Base-by-base conservation (phyloP, 2,888 invertebrate genomes). In the Diarsia rubi region DNA sequence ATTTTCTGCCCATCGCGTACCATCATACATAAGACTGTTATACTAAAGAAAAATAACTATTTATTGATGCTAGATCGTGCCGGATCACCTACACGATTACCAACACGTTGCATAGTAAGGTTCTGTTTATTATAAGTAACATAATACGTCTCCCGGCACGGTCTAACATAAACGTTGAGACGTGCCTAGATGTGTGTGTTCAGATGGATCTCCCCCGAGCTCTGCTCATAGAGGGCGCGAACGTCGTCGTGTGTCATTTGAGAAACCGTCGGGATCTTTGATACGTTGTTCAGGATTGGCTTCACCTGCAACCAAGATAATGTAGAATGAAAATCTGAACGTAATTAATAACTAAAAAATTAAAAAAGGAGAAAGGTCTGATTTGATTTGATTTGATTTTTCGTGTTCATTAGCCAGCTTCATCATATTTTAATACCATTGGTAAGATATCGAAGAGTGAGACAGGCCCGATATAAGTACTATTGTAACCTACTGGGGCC, bases 171-270 rank as follows among this genome's bases (percentile, higher is more conserved):
- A 64, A 76, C 59, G 27, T 66, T 37, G 47, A 62, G 12, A 42
- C n/a, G 24, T 45, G 27, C 37, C 64, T 94, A 96, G 62, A 96
- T 95, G 86, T 96, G 96, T 0, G 94, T 94, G 84, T 94, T 93
- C 52, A 95, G 75, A 0, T 92, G 88, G 44, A 95, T 87, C 27
- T 96, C 95, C 0, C 94, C 94, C 3, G 92, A 79, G 66, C 93
- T 93, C 78, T 94, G 93, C n/a, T 93, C 95, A 86, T 96, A 96
- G n/a, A 96, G 90, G 3, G 93, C 89, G 24, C 93, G 89, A 16
- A 95, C 94, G 75, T 95, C 93, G 59, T 96, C 95, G 71, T 95
- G 95, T 0, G 95, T 94, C 91, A 95, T 90, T 74, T 95, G 94
- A 0, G 96, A 96, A 16, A 96, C 93, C 0, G 95, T 95, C 1